Conservation (phyloP, 2,113 vertebrate species). For the Siphamia tubifer region DNA sequence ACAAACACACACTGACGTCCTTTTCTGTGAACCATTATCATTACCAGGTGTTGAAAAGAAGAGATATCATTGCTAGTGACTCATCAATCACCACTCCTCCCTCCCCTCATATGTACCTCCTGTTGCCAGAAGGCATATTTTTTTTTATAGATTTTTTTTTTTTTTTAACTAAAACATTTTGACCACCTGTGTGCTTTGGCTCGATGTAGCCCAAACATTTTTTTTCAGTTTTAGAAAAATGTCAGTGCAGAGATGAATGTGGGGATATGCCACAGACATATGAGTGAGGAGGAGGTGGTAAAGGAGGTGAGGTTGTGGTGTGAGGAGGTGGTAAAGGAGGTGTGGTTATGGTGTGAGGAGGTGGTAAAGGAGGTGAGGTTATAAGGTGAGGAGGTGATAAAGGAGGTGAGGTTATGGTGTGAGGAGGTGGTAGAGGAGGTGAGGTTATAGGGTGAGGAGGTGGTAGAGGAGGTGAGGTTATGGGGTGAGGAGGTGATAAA, state of each 20-base stretch:
- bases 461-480: no score
- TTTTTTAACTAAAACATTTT: constrained; percentile 43
- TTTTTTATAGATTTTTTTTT: constrained; percentile 3
- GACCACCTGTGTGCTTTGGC: constrained; percentile 40
- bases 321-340: no score
- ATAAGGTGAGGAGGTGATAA: no score
- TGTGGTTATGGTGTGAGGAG: no score
- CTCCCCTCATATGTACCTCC: constrained; percentile 11
- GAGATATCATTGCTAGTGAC: constrained; percentile 33
- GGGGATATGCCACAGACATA: not conserved
- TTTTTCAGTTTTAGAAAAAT: constrained; percentile 13
- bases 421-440: no score
- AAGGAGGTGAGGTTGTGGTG: no score
- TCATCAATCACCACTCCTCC: constrained; percentile 44
- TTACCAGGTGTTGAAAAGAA: constrained; percentile 55
- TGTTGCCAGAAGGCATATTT: constrained; percentile 4
- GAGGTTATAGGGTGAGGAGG: no score
- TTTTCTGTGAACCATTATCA: constrained; percentile 40
- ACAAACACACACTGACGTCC: not conserved
- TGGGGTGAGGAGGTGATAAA: no score
- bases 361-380: no score
- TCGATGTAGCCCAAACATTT: not conserved
- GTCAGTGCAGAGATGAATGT: constrained; percentile 12
- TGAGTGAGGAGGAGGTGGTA: no score
- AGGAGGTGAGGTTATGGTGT: no score